Conservation (phyloP, 2,113 vertebrate genomes). For the Orientallactaga bullata region DNA sequence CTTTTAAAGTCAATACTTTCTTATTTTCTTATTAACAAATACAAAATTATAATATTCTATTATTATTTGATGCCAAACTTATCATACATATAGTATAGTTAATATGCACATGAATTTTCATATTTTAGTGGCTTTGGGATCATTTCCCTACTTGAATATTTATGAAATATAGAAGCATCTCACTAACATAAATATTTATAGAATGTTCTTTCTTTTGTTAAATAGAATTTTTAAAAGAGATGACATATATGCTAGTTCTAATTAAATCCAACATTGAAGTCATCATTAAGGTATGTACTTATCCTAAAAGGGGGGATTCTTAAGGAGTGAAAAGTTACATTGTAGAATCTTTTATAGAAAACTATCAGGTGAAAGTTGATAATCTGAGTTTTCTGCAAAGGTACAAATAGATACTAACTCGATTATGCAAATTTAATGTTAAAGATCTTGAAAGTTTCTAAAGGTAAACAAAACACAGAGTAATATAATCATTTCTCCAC, state of each 20-base stretch:
- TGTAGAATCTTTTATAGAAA: background rate
- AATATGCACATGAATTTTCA: slow-evolving; percentile 29
- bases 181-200: slow-evolving; percentile 55
- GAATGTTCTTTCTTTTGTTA: background rate
- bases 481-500: background rate
- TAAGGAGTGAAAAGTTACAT: background rate
- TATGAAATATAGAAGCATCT: slow-evolving; percentile 35
- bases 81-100: background rate
- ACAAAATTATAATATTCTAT: background rate
- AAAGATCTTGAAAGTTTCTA: background rate
- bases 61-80: slow-evolving; percentile 8
- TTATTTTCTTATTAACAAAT: background rate
- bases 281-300: background rate
- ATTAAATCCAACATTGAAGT: background rate
- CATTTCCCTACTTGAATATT: slow-evolving; percentile 31
- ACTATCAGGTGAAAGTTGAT: background rate
- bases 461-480: background rate
- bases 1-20: background rate
- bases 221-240: background rate
- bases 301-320: background rate
- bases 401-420: background rate
- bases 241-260: background rate
- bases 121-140: background rate
- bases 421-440: background rate
- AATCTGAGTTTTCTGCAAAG: slow-evolving; percentile 15